These are phyloP conservation scores for Poecile montanus DNA, from an alignment of 2,797 vertebrate species.

Conservation along the genomic window DNA sequence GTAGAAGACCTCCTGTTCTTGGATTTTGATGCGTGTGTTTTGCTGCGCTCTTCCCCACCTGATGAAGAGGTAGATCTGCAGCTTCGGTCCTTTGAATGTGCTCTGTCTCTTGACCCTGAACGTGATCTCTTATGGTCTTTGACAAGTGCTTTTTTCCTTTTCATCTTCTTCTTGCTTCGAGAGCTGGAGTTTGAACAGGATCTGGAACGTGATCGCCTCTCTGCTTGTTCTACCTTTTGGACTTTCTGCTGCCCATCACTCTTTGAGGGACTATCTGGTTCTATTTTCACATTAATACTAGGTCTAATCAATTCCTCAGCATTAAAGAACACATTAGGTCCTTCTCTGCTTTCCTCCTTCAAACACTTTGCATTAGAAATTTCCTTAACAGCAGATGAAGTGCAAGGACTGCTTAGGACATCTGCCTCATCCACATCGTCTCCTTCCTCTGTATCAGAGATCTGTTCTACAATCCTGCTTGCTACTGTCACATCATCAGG, in stretches of 20 bases:
- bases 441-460: conserved; percentile 60
- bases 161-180: conserved; percentile 69
- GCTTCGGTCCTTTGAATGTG: conserved; percentile 70
- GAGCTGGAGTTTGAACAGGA: conserved; percentile 75
- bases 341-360: conserved; percentile 45
- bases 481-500: not conserved
- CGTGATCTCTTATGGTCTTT: conserved; percentile 48
- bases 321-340: conserved; percentile 67
- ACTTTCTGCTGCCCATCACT: conserved; percentile 22
- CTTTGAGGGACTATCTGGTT: conserved; percentile 36
- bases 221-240: conserved; percentile 42
- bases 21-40: conserved; percentile 33
- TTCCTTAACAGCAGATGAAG: not conserved
- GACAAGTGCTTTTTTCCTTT: conserved; percentile 35
- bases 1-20: conserved; percentile 74
- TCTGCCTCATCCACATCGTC: conserved; percentile 38
- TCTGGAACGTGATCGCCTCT: conserved; percentile 66
- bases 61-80: conserved; percentile 72
- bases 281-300: conserved; percentile 64
- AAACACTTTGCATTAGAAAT: not conserved
- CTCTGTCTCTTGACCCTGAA: conserved; percentile 65
- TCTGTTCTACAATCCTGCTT: conserved; percentile 60
- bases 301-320: conserved; percentile 59
- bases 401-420: not conserved
- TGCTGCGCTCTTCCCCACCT: conserved; percentile 61